Conservation (phyloP, 2,797 vertebrate species). For the Manis pentadactyla region DNA sequence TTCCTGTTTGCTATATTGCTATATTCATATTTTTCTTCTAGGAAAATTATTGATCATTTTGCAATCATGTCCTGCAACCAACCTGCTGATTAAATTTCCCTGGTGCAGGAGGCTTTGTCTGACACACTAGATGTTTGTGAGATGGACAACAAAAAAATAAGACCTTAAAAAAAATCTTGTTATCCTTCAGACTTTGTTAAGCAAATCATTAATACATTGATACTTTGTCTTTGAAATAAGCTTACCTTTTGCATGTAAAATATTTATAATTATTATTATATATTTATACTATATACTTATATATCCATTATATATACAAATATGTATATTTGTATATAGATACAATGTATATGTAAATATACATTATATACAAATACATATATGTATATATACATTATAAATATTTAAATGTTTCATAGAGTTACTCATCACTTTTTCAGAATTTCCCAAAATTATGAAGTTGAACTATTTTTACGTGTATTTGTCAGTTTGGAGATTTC, state of each 20-base stretch:
- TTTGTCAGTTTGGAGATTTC: neutral
- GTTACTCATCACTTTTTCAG: neutral
- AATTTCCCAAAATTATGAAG: neutral
- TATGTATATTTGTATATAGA: no score
- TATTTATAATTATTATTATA: no score
- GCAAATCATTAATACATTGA: slow-evolving; percentile 56
- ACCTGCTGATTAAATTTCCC: slow-evolving; percentile 80
- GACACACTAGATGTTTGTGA: slow-evolving; percentile 70
- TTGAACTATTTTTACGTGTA: slow-evolving; percentile 17
- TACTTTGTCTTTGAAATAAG: slow-evolving; percentile 70
- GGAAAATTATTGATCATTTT: slow-evolving; percentile 64
- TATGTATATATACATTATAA: no score
- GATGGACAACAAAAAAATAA: slow-evolving; percentile 73
- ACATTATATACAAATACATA: no score
- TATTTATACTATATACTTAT: no score
- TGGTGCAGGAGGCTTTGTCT: slow-evolving; percentile 66
- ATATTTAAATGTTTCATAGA: neutral
- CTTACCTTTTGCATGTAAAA: slow-evolving; percentile 28
- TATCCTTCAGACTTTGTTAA: slow-evolving; percentile 73
- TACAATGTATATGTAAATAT: no score
- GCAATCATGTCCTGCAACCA: slow-evolving; percentile 52
- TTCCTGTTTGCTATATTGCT: slow-evolving; percentile 71
- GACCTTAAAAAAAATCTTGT: neutral
- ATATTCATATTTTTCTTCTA: slow-evolving; percentile 59
- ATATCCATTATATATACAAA: no score